A percentile compares a stretch with the other conserved stretches of the same genome.
phyloP scores from a whole-genome alignment of 2,888 invertebrate genomes.

The Allygus modestus region DNA sequence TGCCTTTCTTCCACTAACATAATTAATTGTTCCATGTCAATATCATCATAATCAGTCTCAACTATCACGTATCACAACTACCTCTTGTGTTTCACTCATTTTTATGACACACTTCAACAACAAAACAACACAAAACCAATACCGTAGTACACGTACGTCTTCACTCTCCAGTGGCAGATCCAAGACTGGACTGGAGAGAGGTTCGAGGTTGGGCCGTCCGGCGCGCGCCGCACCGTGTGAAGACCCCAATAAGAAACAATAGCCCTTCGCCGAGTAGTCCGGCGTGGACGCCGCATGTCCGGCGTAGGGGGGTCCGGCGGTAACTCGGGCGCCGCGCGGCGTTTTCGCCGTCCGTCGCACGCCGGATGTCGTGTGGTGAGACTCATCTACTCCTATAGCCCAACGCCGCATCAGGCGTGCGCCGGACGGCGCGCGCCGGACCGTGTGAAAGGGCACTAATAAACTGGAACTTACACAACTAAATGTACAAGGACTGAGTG shows the following conservation, averaged over 20 bases:
- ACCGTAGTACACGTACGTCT: slow-evolving; percentile 2
- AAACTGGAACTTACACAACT: too few relatives aligned
- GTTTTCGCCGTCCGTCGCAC: too few relatives aligned
- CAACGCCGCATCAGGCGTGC: too few relatives aligned
- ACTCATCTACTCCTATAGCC: too few relatives aligned
- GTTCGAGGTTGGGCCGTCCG: background rate
- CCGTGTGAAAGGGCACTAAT: too few relatives aligned
- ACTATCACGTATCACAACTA: background rate
- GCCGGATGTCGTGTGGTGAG: too few relatives aligned
- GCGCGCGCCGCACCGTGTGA: slow-evolving; percentile 12
- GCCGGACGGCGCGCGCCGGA: too few relatives aligned
- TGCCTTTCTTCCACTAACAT: slow-evolving; percentile 17
- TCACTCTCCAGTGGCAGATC: slow-evolving; percentile 23
- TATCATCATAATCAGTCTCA: slow-evolving; percentile 8
- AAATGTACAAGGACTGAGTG: too few relatives aligned
- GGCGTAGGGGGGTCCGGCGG: too few relatives aligned
- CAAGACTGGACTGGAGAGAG: slow-evolving; percentile 17
- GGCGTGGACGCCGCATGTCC: background rate
- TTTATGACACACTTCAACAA: slow-evolving; percentile 5
- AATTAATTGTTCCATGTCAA: slow-evolving; percentile 2
- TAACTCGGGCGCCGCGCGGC: too few relatives aligned
- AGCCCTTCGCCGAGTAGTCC: background rate
- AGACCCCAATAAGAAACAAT: background rate
- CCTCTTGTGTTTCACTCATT: slow-evolving; percentile 18
- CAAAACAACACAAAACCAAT: too few relatives aligned